A percentile compares a stretch with the other conserved stretches of the same genome.
These are phyloP conservation scores for Ctenodactylus gundi DNA, from an alignment of 2,113 vertebrate species.

Conservation along the genomic window DNA sequence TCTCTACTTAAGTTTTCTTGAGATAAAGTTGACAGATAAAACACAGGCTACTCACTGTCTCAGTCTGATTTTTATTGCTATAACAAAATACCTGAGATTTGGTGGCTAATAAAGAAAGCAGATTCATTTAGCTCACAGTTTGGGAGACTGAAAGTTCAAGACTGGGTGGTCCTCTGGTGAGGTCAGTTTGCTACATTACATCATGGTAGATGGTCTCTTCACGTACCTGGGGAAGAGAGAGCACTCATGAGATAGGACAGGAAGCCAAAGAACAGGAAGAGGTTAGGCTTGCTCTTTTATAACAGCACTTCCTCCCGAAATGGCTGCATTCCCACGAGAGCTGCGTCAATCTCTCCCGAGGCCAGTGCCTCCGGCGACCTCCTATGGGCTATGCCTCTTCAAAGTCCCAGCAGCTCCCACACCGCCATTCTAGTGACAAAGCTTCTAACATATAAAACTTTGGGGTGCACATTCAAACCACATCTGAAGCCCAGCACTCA, in stretches of 20 bases:
- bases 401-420: background rate
- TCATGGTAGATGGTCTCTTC: background rate
- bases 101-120: background rate
- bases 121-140: background rate
- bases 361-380: no score
- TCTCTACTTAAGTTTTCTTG: background rate
- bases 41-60: background rate
- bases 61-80: background rate
- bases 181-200: background rate
- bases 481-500: no score
- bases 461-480: background rate
- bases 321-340: background rate
- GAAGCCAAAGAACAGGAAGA: background rate
- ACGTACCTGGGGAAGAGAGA: rapidly evolving
- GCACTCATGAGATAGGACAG: background rate
- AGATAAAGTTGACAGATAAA: background rate
- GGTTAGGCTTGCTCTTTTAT: background rate
- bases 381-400: background rate
- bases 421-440: background rate
- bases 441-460: background rate
- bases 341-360: background rate
- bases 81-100: background rate
- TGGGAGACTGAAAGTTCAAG: background rate
- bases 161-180: background rate
- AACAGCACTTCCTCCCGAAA: background rate